Conservation (phyloP, 2,797 vertebrate genomes). For the Anas georgica region DNA sequence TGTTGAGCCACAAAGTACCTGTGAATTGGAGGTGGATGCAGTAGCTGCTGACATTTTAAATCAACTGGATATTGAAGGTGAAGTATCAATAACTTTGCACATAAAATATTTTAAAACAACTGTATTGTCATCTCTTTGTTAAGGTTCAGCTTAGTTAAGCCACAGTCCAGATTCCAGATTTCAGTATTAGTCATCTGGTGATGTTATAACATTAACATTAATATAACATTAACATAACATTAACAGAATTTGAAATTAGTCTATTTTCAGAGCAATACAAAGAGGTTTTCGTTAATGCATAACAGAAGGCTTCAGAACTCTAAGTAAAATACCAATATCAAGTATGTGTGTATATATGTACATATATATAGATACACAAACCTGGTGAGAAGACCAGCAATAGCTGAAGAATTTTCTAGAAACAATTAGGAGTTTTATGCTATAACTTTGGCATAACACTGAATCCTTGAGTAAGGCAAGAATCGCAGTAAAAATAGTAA, state of each 20-base stretch:
- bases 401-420: not conserved
- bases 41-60: slow-evolving; percentile 96
- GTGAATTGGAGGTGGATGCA: slow-evolving; percentile 96
- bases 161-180: not conserved
- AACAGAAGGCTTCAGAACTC: not conserved
- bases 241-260: not conserved
- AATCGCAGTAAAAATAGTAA: not conserved
- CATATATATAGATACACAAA: not conserved
- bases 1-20: slow-evolving; percentile 91
- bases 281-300: not conserved
- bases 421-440: not conserved
- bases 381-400: not conserved
- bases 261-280: not conserved
- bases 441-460: not conserved
- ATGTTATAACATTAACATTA: not conserved
- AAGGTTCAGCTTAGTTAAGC: not conserved
- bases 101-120: not conserved
- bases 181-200: not conserved
- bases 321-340: not conserved
- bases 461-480: not conserved
- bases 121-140: not conserved
- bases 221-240: no score
- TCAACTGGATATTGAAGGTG: slow-evolving; percentile 95
- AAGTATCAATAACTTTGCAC: not conserved
- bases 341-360: not conserved